Conservation (phyloP, 1,140 invertebrate genomes). For the Eufriesea mexicana region DNA sequence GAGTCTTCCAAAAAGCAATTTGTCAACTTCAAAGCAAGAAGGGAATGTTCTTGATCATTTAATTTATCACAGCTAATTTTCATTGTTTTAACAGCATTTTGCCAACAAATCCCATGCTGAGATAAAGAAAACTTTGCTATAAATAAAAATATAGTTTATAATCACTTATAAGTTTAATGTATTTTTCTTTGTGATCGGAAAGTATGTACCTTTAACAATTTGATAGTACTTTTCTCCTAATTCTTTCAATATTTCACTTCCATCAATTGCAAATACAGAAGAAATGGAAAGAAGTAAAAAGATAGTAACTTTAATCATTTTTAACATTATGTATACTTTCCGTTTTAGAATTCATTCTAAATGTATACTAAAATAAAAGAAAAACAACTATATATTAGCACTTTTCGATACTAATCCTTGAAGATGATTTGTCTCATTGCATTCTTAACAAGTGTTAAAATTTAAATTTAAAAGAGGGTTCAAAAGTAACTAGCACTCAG, state of each 20-base stretch:
- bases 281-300: slow-evolving; percentile 28
- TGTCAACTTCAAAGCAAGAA: slow-evolving; percentile 85
- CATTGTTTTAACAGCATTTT: slow-evolving; percentile 82
- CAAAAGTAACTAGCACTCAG: neutral
- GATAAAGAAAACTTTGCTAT: slow-evolving; percentile 79
- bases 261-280: slow-evolving; percentile 43
- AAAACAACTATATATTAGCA: neutral
- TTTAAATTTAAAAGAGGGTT: slow-evolving; percentile 4
- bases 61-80: slow-evolving; percentile 84
- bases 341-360: neutral
- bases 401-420: neutral
- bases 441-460: no score
- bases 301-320: neutral
- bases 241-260: slow-evolving; percentile 63
- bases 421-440: neutral
- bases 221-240: slow-evolving; percentile 73
- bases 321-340: neutral
- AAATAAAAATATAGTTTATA: slow-evolving; percentile 34
- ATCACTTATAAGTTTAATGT: slow-evolving; percentile 5
- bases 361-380: no score
- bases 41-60: slow-evolving; percentile 84
- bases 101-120: slow-evolving; percentile 86
- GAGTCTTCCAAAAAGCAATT: slow-evolving; percentile 87
- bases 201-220: slow-evolving; percentile 16
- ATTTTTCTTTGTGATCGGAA: neutral